Percentiles rank a stretch among this genome's conserved stretches.
phyloP scores from a whole-genome alignment of 23 tunicate genomes.

The Trididemnum clinides region DNA sequence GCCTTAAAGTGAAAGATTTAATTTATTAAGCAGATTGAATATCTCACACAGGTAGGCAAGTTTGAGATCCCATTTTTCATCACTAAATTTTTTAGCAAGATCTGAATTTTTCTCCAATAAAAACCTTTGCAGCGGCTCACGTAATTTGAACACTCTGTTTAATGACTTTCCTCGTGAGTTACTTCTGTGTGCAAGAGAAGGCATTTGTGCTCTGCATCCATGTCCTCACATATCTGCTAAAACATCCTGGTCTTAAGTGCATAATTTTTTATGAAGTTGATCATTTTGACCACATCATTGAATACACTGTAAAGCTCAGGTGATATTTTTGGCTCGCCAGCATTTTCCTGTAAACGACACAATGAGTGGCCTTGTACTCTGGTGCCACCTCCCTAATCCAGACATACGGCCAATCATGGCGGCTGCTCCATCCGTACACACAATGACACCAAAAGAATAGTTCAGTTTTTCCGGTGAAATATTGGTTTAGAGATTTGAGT shows the following conservation, averaged over 20 bases:
- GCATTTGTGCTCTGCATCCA: too few relatives aligned
- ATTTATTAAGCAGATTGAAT: too few relatives aligned
- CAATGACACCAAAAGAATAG: slow-evolving; percentile 62
- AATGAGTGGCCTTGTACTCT: slow-evolving; percentile 30
- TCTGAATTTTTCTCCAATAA: slow-evolving; percentile 47
- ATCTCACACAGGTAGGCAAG: too few relatives aligned
- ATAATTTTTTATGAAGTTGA: slow-evolving; percentile 64
- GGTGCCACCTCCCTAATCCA: slow-evolving; percentile 49
- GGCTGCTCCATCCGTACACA: slow-evolving; percentile 76
- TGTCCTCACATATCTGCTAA: too few relatives aligned
- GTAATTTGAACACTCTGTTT: slow-evolving; percentile 49
- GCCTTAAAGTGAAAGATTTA: too few relatives aligned
- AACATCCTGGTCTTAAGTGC: slow-evolving; percentile 72
- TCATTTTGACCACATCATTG: slow-evolving; percentile 52
- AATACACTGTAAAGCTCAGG: slow-evolving; percentile 52
- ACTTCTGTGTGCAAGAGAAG: slow-evolving; percentile 14
- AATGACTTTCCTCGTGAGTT: slow-evolving; percentile 40
- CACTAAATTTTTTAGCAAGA: slow-evolving; percentile 26
- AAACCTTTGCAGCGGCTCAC: slow-evolving; percentile 49
- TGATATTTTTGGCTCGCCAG: slow-evolving; percentile 29
- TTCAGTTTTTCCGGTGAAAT: slow-evolving; percentile 31
- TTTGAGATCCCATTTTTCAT: slow-evolving; percentile 16
- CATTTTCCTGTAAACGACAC: too few relatives aligned
- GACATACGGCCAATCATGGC: slow-evolving; percentile 62
- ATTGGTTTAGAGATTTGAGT: slow-evolving; percentile 41